These are phyloP conservation scores for Pteropus alecto DNA, from an alignment of 2,113 vertebrate genomes.

Conservation along the genomic window DNA sequence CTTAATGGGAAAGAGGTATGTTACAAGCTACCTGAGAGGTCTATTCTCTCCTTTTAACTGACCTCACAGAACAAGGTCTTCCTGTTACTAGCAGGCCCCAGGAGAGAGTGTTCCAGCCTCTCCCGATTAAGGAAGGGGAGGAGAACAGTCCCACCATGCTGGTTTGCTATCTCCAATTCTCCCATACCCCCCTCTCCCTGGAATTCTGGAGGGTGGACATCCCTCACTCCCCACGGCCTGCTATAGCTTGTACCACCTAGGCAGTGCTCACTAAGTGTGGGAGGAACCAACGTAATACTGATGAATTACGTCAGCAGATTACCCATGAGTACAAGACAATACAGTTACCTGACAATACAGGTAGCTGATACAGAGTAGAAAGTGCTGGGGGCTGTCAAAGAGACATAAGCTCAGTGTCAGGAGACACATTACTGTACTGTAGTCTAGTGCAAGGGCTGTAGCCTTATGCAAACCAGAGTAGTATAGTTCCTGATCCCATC, in stretches of 20 bases:
- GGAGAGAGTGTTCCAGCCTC: not conserved
- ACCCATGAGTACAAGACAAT: too few relatives aligned
- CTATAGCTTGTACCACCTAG: not conserved
- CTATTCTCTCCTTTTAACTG: not conserved
- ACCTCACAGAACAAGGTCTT: not conserved
- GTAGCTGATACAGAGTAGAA: not conserved
- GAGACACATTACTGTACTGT: not conserved
- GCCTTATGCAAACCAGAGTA: not conserved
- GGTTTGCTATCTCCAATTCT: not conserved
- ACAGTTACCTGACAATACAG: not conserved
- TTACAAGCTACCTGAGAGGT: not conserved
- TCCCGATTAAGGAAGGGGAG: not conserved
- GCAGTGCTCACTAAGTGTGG: not conserved
- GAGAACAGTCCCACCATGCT: not conserved
- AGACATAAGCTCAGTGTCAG: not conserved
- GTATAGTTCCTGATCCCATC: not conserved
- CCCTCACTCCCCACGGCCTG: not conserved
- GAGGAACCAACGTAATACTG: not conserved
- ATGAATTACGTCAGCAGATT: not conserved
- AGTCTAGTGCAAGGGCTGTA: not conserved
- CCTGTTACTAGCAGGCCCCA: not conserved
- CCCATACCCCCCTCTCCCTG: fast-evolving
- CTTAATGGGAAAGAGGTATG: not conserved
- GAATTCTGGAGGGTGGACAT: not conserved
- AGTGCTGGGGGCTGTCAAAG: not conserved